These are phyloP conservation scores for Bombus balteatus DNA, from an alignment of 1,140 invertebrate genomes.

Conservation along the genomic window DNA sequence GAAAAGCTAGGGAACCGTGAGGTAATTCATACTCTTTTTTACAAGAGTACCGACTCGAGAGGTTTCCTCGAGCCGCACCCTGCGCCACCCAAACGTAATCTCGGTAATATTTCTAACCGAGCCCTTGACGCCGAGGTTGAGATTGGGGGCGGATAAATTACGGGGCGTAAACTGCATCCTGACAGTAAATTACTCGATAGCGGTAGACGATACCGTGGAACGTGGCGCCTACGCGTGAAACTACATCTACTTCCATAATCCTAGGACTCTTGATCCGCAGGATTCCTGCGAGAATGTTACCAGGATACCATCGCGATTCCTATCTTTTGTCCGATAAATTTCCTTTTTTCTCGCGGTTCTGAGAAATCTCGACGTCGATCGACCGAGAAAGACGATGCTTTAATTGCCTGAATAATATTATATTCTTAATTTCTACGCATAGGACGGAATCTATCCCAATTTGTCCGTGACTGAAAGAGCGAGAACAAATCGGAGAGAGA, in stretches of 20 bases:
- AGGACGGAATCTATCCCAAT: background rate
- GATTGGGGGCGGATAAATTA: constrained; percentile 62
- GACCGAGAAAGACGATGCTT: background rate
- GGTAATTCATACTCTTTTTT: constrained; percentile 10
- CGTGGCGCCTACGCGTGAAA: constrained; percentile 53
- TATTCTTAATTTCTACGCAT: background rate
- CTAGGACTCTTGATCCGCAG: constrained; percentile 2
- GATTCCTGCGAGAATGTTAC: background rate
- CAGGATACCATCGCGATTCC: background rate
- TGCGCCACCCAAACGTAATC: constrained; percentile 47
- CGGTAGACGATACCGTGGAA: constrained; percentile 37
- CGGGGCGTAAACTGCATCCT: constrained; percentile 56
- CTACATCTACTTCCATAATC: constrained; percentile 17
- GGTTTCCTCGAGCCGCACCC: constrained; percentile 31
- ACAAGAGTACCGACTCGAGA: constrained; percentile 11
- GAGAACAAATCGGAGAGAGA: background rate
- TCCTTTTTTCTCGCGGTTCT: background rate
- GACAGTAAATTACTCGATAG: constrained; percentile 63
- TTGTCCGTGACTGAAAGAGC: background rate
- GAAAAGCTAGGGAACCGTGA: background rate
- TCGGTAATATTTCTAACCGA: constrained; percentile 46
- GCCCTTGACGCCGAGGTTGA: constrained; percentile 50
- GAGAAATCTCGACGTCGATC: too few relatives aligned
- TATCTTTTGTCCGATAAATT: background rate
- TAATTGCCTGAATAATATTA: background rate